Conservation (phyloP, 2,888 invertebrate species). For the Chrysolina haemoptera region DNA sequence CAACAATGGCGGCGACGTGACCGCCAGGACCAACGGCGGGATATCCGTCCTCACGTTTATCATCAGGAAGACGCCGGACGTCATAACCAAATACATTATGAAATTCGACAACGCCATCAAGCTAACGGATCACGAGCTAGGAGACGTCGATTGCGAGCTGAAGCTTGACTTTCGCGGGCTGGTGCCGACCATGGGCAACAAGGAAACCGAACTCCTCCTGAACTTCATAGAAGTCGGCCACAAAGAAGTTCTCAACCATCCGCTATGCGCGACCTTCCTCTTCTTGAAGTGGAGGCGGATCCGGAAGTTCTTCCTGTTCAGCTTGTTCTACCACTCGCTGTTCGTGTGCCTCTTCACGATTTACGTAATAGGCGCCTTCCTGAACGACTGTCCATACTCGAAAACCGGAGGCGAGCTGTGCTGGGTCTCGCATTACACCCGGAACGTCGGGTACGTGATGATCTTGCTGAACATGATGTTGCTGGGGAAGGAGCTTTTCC, state of each 20-base stretch:
- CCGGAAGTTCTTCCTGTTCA: conserved; percentile 85
- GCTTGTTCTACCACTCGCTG: conserved; percentile 82
- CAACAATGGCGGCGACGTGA: conserved; percentile 86
- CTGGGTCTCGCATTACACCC: conserved; percentile 56
- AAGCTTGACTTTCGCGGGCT: conserved; percentile 78
- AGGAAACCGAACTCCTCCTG: conserved; percentile 81
- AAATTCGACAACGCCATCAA: conserved; percentile 84
- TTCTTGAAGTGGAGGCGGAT: conserved; percentile 88
- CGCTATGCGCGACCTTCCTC: conserved; percentile 87
- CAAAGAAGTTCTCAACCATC: conserved; percentile 85
- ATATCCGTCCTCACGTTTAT: conserved; percentile 87
- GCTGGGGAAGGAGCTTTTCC: conserved; percentile 83
- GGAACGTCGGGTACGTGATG: conserved; percentile 73
- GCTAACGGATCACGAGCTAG: conserved; percentile 85
- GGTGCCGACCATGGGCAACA: conserved; percentile 77
- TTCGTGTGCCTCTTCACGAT: conserved; percentile 83
- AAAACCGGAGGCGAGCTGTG: conserved; percentile 51
- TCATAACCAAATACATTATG: conserved; percentile 75
- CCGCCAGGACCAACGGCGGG: conserved; percentile 85
- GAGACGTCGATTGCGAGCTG: conserved; percentile 89
- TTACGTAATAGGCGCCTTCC: conserved; percentile 78
- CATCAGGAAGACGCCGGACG: conserved; percentile 87
- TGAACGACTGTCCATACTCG: conserved; percentile 69
- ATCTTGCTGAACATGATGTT: conserved; percentile 77
- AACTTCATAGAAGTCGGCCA: conserved; percentile 87